Percentiles rank a stretch among this genome's conserved stretches.
These are phyloP conservation scores for Malaclemys terrapin DNA, from an alignment of 2,113 vertebrate species.

Conservation along the genomic window DNA sequence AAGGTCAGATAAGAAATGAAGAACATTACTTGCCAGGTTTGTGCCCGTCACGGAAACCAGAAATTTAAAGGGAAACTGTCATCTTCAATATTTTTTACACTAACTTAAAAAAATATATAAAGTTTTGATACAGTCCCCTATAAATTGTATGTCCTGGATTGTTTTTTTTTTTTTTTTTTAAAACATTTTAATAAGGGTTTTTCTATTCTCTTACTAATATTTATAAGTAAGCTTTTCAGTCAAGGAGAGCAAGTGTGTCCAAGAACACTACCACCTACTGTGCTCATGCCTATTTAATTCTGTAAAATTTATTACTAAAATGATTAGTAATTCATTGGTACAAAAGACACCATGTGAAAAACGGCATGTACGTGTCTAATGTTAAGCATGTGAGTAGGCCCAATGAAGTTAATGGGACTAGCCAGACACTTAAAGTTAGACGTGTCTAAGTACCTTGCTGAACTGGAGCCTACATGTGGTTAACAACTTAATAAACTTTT, in stretches of 20 bases:
- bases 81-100: not conserved
- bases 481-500: not conserved
- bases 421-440: accelerated
- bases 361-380: accelerated
- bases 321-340: not conserved
- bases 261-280: not conserved
- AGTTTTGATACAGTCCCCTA: accelerated
- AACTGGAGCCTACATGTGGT: not conserved
- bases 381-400: not conserved
- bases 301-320: not conserved
- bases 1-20: slow-evolving; percentile 55
- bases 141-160: not conserved
- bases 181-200: not conserved
- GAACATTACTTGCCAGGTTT: slow-evolving; percentile 32
- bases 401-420: not conserved
- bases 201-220: not conserved
- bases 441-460: accelerated
- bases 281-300: not conserved
- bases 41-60: not conserved
- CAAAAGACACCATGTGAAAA: not conserved
- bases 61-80: not conserved
- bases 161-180: not conserved
- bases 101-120: accelerated
- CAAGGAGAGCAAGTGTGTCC: accelerated
- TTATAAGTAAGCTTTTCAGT: not conserved